A percentile compares a stretch with the other conserved stretches of the same genome.
phyloP scores from a whole-genome alignment of 2,888 invertebrate genomes.

The Eristalis arbustorum region DNA sequence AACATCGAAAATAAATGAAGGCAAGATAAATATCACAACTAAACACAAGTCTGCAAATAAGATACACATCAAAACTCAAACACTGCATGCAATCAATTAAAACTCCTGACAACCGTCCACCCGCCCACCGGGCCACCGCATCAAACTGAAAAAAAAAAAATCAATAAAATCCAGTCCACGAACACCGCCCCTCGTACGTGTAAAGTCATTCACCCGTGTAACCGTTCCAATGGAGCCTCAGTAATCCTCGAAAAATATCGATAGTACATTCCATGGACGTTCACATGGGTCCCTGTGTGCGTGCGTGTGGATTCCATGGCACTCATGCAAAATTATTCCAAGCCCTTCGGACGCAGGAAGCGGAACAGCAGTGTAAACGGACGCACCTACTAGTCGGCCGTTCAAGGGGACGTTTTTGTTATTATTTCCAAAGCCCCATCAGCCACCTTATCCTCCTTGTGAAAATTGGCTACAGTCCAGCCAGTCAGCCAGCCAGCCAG shows the following conservation, averaged over 20 bases:
- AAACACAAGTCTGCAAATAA: background rate
- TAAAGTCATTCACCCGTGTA: conserved; percentile 41
- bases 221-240: conserved; percentile 29
- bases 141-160: background rate
- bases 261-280: background rate
- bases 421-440: background rate
- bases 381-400: conserved; percentile 40
- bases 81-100: background rate
- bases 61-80: background rate
- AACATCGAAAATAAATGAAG: background rate
- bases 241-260: conserved; percentile 22
- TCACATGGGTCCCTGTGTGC: background rate
- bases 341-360: background rate
- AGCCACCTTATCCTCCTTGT: background rate
- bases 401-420: conserved; percentile 16
- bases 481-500: background rate
- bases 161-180: conserved; percentile 32
- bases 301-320: background rate
- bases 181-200: background rate
- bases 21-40: background rate
- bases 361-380: conserved; percentile 27
- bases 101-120: background rate
- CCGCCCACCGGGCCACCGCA: background rate
- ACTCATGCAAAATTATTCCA: conserved; percentile 21
- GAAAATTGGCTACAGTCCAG: background rate